Evolutionary conservation across 2,797 vertebrate genomes (phyloP).

Genomic region (Syndactyla subalaris): DNA sequence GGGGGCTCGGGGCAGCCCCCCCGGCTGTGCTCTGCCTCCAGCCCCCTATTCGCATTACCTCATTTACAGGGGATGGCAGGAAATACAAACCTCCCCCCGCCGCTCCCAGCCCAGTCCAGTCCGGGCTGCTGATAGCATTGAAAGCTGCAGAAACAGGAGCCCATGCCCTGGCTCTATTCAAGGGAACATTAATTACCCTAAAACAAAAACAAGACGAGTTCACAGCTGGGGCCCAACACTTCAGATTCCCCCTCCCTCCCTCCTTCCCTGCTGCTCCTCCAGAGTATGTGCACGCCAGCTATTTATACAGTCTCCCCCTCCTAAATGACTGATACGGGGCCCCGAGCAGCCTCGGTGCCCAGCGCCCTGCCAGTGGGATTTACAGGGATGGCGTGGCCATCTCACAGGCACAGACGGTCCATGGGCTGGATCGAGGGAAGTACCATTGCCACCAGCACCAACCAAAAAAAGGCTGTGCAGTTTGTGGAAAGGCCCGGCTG

Average conservation of each 20-base stretch:
- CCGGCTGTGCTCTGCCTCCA: not conserved
- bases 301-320: not conserved
- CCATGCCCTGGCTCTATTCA: slow-evolving; percentile 44
- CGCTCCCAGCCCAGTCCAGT: not conserved
- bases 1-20: not conserved
- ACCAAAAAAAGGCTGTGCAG: not conserved
- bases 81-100: slow-evolving; percentile 40
- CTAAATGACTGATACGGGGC: not conserved
- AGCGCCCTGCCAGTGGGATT: not conserved
- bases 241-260: slow-evolving; percentile 12
- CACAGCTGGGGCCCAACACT: slow-evolving; percentile 62
- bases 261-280: slow-evolving; percentile 32
- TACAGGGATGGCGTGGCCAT: not conserved
- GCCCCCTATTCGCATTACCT: slow-evolving; percentile 19
- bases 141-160: slow-evolving; percentile 52
- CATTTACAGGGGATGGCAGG: slow-evolving; percentile 42
- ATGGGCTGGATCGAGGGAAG: not conserved
- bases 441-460: not conserved
- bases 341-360: not conserved
- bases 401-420: not conserved
- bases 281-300: not conserved
- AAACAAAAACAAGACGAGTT: slow-evolving; percentile 71
- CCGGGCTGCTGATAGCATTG: slow-evolving; percentile 23
- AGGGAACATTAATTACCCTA: slow-evolving; percentile 73
- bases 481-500: not conserved